Conservation (phyloP, 2,888 invertebrate species). For the Alentia gelatinosa region DNA sequence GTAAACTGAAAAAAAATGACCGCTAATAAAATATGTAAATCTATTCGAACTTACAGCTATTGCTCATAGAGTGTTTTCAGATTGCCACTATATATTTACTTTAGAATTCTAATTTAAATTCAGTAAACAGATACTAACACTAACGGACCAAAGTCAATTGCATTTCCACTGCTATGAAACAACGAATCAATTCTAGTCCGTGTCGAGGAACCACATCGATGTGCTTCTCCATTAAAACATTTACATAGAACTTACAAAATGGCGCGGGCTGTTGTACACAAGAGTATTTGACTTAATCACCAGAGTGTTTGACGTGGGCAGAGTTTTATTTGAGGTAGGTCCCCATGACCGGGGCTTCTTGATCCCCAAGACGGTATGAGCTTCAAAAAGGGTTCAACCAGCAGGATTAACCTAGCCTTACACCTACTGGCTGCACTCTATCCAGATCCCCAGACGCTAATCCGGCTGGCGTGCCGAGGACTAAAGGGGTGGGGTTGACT, state of each 20-base stretch:
- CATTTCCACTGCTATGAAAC: not conserved
- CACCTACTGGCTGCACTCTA: no score
- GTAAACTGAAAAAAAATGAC: no score
- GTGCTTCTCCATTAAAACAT: not conserved
- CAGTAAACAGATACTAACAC: not conserved
- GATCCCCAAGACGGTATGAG: not conserved
- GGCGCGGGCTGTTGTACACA: not conserved
- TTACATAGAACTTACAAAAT: not conserved
- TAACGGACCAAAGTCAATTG: not conserved
- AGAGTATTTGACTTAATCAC: not conserved
- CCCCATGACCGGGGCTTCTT: not conserved
- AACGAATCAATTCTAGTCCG: not conserved
- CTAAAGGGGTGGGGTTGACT: no score
- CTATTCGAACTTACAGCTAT: not conserved
- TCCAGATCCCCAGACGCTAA: no score
- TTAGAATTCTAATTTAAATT: not conserved
- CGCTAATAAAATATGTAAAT: no score
- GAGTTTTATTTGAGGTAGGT: not conserved
- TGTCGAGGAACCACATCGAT: not conserved
- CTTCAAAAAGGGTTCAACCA: not conserved
- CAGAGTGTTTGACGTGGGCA: not conserved
- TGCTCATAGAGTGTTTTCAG: not conserved
- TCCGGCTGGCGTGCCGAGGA: no score
- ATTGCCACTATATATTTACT: not conserved
- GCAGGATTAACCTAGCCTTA: not conserved